A percentile compares a stretch with the other conserved stretches of the same genome.
Conservation (phyloP, 1,140 invertebrate species). For the Rhopalosiphum maidis region DNA sequence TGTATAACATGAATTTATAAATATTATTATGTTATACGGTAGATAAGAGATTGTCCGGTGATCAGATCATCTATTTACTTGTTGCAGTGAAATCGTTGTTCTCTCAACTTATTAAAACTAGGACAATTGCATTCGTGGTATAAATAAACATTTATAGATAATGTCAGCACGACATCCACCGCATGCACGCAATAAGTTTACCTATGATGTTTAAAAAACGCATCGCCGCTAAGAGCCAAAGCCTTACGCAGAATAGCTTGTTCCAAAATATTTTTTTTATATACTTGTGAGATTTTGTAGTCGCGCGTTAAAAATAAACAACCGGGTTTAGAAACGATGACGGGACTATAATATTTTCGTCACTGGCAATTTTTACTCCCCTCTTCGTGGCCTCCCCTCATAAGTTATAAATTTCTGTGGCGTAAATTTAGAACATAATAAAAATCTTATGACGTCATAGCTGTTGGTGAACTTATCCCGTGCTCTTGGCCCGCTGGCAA, state of each 20-base stretch:
- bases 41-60: background rate
- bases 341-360: constrained; percentile 44
- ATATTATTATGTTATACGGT: background rate
- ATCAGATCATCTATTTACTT: background rate
- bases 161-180: background rate
- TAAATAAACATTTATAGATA: background rate
- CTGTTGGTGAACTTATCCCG: background rate
- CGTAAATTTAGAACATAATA: constrained; percentile 51
- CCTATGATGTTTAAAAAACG: background rate
- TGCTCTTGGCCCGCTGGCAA: background rate
- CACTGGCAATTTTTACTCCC: background rate
- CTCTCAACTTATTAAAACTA: background rate
- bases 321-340: constrained; percentile 39
- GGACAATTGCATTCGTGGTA: background rate
- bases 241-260: background rate
- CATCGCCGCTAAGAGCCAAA: background rate
- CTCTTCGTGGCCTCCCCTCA: background rate
- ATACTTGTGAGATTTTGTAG: background rate
- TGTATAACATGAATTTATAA: background rate
- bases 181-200: background rate
- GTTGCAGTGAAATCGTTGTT: background rate
- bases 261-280: background rate
- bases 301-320: background rate
- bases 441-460: constrained; percentile 28
- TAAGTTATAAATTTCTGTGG: background rate